These are phyloP conservation scores for Cryptophagus acutangulus DNA, from an alignment of 2,888 invertebrate species.

Conservation along the genomic window DNA sequence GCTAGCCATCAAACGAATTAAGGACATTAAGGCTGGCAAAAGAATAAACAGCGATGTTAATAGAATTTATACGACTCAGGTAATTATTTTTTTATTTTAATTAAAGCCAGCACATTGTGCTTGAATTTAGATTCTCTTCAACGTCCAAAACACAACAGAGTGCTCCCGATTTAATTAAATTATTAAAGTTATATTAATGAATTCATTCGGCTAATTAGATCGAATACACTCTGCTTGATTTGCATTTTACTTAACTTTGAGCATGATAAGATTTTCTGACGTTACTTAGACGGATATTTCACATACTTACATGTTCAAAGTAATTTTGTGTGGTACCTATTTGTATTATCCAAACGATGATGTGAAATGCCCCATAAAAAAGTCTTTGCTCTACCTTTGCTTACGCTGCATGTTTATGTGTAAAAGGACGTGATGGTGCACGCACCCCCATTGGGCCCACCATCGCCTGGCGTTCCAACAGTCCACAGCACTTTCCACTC, in stretches of 20 bases:
- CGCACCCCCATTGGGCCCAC: constrained; percentile 47
- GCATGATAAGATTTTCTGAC: constrained; percentile 20
- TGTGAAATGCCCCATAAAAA: constrained; percentile 1
- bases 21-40: constrained; percentile 87
- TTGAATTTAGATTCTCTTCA: constrained; percentile 5
- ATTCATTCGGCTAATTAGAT: no score
- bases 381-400: constrained; percentile 31
- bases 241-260: constrained; percentile 27
- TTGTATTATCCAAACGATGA: neutral
- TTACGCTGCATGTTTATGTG: constrained; percentile 50
- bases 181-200: constrained; percentile 2
- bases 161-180: neutral
- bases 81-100: no score
- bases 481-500: constrained; percentile 53
- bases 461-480: constrained; percentile 46
- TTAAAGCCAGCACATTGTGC: constrained; percentile 15
- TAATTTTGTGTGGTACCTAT: constrained; percentile 9
- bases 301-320: constrained; percentile 32
- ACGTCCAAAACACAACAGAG: no score
- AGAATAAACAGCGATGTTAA: constrained; percentile 50
- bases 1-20: constrained; percentile 93
- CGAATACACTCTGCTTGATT: no score
- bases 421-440: constrained; percentile 50
- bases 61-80: constrained; percentile 46
- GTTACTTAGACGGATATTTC: constrained; percentile 15